phyloP scores from a whole-genome alignment of 2,113 vertebrate species.

The Parotia lawesii region DNA sequence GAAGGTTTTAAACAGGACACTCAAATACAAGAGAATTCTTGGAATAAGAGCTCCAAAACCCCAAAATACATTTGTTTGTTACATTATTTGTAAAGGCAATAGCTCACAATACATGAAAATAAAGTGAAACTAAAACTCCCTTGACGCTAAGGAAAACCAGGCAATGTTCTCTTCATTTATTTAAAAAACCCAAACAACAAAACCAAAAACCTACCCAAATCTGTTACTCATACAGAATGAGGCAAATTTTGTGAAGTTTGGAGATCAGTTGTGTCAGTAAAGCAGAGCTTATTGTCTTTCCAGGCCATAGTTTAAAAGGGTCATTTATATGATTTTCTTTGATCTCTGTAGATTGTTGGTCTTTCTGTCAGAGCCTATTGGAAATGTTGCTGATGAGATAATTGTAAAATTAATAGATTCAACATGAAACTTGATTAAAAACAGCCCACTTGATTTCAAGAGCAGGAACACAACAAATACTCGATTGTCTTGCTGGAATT shows the following conservation, averaged over 20 bases:
- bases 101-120: neutral
- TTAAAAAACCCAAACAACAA: neutral
- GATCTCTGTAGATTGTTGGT: neutral
- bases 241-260: neutral
- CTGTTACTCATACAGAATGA: neutral
- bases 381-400: slow-evolving; percentile 25
- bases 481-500: neutral
- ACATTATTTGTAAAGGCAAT: neutral
- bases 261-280: neutral
- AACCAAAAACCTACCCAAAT: neutral
- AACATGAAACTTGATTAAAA: slow-evolving; percentile 28
- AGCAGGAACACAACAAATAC: neutral
- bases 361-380: neutral
- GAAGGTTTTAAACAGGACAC: neutral
- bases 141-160: neutral
- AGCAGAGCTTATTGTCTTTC: neutral
- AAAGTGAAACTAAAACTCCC: neutral
- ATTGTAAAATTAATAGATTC: slow-evolving; percentile 9
- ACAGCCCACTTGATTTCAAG: neutral
- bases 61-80: neutral
- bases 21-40: neutral
- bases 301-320: neutral
- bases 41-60: neutral
- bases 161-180: neutral
- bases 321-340: neutral